Base-by-base conservation (phyloP, 1,140 invertebrate genomes). In the honey bee (Apis mellifera) region DNA sequence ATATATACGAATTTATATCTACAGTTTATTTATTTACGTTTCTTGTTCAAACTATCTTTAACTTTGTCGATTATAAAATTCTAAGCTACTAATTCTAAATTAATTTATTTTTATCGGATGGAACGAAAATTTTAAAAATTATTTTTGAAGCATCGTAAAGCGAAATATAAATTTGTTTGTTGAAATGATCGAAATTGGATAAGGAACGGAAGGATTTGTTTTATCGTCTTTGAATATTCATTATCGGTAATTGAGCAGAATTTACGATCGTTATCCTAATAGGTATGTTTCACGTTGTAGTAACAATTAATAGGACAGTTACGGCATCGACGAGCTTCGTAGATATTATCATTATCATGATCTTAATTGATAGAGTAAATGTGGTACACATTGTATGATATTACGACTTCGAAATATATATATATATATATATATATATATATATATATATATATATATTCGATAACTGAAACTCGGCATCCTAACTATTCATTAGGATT, bases 291-390 rank as follows among this genome's bases (percentile, higher is more conserved):
- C 48, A 77, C 26, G 21, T 65, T 55, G 50, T 48, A 26, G 8
- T 77, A 54, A 66, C 62, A 65, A 77, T 77, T 66, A 77, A 77
- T 77, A 64, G 52, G 50, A 66, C 15, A 77, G 62, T 66, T 19
- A 26, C 19, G 11, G 62, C 26, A 54, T 54, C 52, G 42, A 77
- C 50, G 21, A 9, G 48, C 42, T 75, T 64, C 60, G 19, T 76
- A 65, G 60, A 64, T 75, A 54, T 32, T 54, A 77, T 77, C 74
- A n/a, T 77, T 42, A 26, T 26, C 74, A 9, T n/a, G 50, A 77
- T 77, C 74, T 77, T 77, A 77, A 77, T 77, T 77, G 74, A 77
- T 77, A 65, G 19, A 62, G 59, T 42, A 13, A 59, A 55, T 19
- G 5, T n/a, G 21, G 54, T 77, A 77, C 8, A n/a, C n/a, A 65